phyloP scores from a whole-genome alignment of 1,140 invertebrate species.

The Drosophila prosaltans region DNA sequence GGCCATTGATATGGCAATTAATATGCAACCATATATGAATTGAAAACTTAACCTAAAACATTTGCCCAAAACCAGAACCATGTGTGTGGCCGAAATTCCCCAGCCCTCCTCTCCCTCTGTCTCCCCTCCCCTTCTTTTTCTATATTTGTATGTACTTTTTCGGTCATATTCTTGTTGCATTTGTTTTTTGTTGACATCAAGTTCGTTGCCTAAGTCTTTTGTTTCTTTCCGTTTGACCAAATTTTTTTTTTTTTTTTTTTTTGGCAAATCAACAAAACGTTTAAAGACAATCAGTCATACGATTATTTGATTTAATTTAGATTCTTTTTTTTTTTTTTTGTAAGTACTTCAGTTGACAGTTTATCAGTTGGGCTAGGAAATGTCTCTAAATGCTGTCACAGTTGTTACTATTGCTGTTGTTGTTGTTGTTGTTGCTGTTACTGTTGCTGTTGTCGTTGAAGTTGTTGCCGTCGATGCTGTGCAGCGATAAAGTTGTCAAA shows the following conservation, averaged over 20 bases:
- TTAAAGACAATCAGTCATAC: constrained; percentile 58
- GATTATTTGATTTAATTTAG: constrained; percentile 80
- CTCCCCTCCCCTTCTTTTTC: no score
- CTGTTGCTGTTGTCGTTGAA: constrained; percentile 49
- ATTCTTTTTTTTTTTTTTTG: constrained; percentile 50
- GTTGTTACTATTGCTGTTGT: constrained; percentile 11
- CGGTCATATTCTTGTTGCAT: neutral
- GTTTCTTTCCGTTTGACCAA: constrained; percentile 50
- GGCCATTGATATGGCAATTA: constrained; percentile 75
- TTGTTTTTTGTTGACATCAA: constrained; percentile 42
- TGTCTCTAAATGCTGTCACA: constrained; percentile 59
- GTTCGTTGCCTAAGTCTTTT: constrained; percentile 74
- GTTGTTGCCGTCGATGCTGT: constrained; percentile 68
- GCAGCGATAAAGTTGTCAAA: constrained; percentile 79
- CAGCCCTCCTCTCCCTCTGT: no score
- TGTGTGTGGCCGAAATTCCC: constrained; percentile 51
- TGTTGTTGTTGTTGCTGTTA: constrained; percentile 24
- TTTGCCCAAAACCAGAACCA: constrained; percentile 29
- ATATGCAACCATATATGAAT: constrained; percentile 50
- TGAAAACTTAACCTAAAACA: constrained; percentile 37
- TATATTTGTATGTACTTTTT: neutral
- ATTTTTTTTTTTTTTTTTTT: constrained; percentile 38
- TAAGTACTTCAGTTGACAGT: constrained; percentile 61
- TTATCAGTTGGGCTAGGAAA: constrained; percentile 65
- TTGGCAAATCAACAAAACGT: constrained; percentile 36